phyloP scores from a whole-genome alignment of 2,113 vertebrate species.

The Mustela lutreola region DNA sequence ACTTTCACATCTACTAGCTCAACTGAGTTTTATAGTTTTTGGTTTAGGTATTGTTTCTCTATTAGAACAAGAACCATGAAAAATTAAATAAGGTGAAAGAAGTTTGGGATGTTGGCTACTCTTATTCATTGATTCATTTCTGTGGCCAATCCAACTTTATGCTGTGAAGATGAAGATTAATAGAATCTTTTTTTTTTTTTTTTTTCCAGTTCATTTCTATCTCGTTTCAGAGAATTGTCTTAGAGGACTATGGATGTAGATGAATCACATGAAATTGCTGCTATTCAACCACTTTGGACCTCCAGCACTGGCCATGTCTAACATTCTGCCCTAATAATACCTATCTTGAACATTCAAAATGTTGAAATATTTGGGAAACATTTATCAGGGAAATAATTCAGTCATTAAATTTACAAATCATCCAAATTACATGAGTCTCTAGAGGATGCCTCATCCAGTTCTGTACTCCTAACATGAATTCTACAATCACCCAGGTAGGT shows the following conservation, averaged over 20 bases:
- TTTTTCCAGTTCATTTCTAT: neutral
- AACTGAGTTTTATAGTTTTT: neutral
- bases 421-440: neutral
- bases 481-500: neutral
- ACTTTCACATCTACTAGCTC: neutral
- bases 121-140: neutral
- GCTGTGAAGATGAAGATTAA: neutral
- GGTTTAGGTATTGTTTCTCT: neutral
- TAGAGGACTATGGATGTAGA: neutral
- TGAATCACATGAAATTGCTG: neutral
- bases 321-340: neutral
- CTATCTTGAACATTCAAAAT: neutral
- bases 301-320: neutral
- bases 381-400: neutral
- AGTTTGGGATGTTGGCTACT: neutral
- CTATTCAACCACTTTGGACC: neutral
- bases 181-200: neutral
- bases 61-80: neutral
- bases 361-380: neutral
- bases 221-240: neutral
- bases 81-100: neutral
- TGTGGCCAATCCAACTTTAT: neutral
- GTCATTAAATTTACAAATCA: conserved; percentile 41
- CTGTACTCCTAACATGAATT: neutral
- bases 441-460: neutral